Evolutionary conservation across 2,113 vertebrate species (phyloP).

Genomic region (Athene cunicularia): DNA sequence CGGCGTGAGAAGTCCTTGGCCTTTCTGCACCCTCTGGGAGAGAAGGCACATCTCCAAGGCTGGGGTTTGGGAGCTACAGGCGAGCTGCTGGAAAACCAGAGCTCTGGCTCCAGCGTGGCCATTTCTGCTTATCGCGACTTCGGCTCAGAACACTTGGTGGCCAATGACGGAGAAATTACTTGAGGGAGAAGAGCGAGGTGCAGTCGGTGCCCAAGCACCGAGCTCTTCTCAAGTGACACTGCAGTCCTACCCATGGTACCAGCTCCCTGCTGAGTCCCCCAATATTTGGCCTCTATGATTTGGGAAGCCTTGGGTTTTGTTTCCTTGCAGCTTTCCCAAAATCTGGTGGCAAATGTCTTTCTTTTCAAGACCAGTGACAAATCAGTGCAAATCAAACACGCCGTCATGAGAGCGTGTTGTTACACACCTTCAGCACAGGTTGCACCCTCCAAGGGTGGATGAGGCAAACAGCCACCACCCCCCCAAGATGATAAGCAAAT

Average conservation of each 20-base stretch:
- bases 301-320: background rate
- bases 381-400: background rate
- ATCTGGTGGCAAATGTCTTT: background rate
- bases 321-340: background rate
- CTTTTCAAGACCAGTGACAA: background rate
- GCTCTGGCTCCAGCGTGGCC: fast-evolving
- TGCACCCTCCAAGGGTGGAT: background rate
- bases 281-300: background rate
- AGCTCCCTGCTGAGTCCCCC: background rate
- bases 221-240: background rate
- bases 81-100: background rate
- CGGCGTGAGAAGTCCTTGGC: background rate
- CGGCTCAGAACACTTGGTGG: background rate
- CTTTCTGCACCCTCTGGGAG: background rate
- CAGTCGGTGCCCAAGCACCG: background rate
- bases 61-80: background rate
- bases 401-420: background rate
- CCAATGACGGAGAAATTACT: background rate
- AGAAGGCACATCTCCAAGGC: background rate
- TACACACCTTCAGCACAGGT: background rate
- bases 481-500: background rate
- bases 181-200: background rate
- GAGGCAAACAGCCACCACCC: background rate
- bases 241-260: background rate
- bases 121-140: fast-evolving